These are phyloP conservation scores for Cryptotis parvus DNA, from an alignment of 2,113 vertebrate genomes.

Conservation along the genomic window DNA sequence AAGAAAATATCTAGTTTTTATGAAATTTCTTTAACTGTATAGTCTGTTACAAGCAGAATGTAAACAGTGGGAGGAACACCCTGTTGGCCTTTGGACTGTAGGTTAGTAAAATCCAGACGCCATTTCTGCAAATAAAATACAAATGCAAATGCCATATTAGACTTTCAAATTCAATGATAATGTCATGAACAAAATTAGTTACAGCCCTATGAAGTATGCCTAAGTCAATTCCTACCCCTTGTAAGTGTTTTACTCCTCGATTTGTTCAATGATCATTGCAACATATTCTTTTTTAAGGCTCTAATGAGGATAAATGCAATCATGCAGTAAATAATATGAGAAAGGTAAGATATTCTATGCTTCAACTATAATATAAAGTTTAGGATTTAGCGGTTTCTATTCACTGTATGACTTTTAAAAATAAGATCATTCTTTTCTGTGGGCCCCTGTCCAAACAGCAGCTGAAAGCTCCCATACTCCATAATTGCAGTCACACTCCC, in stretches of 20 bases:
- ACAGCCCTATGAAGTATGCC: background rate
- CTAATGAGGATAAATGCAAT: background rate
- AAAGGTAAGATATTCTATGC: accelerated
- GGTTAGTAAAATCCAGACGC: slow-evolving; percentile 47
- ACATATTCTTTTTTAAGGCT: slow-evolving; percentile 42
- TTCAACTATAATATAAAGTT: background rate
- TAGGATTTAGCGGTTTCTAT: background rate
- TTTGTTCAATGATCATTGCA: slow-evolving; percentile 34
- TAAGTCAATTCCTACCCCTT: background rate
- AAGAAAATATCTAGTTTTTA: background rate
- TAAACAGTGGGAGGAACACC: background rate
- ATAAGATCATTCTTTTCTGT: background rate
- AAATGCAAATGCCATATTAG: slow-evolving; percentile 66
- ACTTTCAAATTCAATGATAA: slow-evolving; percentile 74
- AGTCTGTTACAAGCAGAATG: slow-evolving; percentile 32
- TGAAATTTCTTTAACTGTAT: slow-evolving; percentile 37
- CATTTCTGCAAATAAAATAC: slow-evolving; percentile 49
- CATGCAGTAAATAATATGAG: background rate
- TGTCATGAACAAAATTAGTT: slow-evolving; percentile 67
- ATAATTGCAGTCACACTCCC: too few species aligned
- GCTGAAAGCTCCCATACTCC: too few species aligned
- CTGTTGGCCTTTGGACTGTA: slow-evolving; percentile 57
- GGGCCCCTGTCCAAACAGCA: too few species aligned
- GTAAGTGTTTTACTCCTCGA: background rate
- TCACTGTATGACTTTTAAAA: background rate